phyloP scores from a whole-genome alignment of 2,888 invertebrate genomes.

The Parnassius mnemosyne region DNA sequence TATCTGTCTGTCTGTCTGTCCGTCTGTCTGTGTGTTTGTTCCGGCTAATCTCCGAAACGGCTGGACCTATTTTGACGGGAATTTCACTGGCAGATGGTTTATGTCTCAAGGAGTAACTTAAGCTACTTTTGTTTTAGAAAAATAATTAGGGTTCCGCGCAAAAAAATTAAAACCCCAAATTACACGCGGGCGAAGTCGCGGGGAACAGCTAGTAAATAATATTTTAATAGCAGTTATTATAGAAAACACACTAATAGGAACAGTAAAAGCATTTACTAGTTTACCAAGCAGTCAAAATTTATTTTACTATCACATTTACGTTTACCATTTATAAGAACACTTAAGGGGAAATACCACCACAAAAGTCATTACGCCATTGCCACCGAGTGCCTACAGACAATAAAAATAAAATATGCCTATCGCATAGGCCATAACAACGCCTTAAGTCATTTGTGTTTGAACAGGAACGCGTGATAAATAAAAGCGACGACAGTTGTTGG shows the following conservation, averaged over 20 bases:
- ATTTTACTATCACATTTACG: slow-evolving; percentile 32
- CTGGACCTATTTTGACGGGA: too few relatives aligned
- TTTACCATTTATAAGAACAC: slow-evolving; percentile 45
- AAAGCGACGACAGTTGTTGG: slow-evolving; percentile 36
- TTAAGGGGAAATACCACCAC: slow-evolving; percentile 44
- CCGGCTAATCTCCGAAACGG: too few relatives aligned
- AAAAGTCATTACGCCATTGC: slow-evolving; percentile 48
- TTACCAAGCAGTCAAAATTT: slow-evolving; percentile 22
- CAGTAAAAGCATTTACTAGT: slow-evolving; percentile 18
- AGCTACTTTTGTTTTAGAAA: too few relatives aligned
- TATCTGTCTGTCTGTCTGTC: too few relatives aligned
- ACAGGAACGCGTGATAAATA: slow-evolving; percentile 51
- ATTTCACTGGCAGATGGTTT: too few relatives aligned
- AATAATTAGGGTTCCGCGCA: too few relatives aligned
- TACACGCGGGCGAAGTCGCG: too few relatives aligned
- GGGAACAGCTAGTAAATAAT: too few relatives aligned
- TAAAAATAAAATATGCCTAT: slow-evolving; percentile 62
- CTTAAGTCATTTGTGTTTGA: slow-evolving; percentile 44
- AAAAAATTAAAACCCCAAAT: too few relatives aligned
- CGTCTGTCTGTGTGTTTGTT: too few relatives aligned
- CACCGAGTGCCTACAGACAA: slow-evolving; percentile 46
- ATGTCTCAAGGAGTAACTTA: too few relatives aligned
- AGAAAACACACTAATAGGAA: background rate
- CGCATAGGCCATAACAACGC: slow-evolving; percentile 44
- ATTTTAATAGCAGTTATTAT: too few relatives aligned